phyloP scores from a whole-genome alignment of 2,113 vertebrate species.

The Vulpes vulpes region DNA sequence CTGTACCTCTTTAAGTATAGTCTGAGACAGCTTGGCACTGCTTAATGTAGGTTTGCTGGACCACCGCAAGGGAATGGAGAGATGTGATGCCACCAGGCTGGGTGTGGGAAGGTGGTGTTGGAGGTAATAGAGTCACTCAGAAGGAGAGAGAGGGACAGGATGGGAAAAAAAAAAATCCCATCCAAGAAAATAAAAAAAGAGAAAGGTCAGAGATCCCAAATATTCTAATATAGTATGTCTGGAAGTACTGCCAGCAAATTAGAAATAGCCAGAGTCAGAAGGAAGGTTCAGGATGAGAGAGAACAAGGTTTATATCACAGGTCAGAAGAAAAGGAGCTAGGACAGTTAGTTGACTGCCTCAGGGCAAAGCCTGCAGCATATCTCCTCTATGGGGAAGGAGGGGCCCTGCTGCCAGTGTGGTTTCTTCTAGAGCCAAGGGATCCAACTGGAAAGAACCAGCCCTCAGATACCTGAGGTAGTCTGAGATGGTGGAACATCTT shows the following conservation, averaged over 20 bases:
- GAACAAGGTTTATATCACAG: background rate
- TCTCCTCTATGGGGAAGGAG: background rate
- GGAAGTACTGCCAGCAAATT: background rate
- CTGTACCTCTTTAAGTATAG: background rate
- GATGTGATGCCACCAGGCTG: background rate
- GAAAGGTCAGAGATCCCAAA: background rate
- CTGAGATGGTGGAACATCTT: background rate
- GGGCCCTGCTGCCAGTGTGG: background rate
- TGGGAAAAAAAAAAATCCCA: too few species aligned
- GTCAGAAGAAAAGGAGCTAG: background rate
- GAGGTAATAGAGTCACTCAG: background rate
- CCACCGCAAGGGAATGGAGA: background rate
- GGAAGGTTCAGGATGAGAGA: background rate
- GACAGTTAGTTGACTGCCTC: background rate
- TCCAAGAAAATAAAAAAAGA: background rate
- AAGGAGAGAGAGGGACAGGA: background rate
- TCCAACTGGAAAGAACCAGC: background rate
- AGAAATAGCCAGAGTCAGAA: background rate
- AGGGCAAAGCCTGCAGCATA: background rate
- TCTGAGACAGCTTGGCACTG: background rate
- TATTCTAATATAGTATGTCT: background rate
- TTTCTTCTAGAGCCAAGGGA: slow-evolving; percentile 9
- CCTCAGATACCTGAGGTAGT: background rate
- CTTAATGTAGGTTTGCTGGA: background rate
- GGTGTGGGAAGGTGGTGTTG: background rate